A percentile compares a stretch with the other conserved stretches of the same genome.
phyloP scores from a whole-genome alignment of 2,113 vertebrate species.

The Patagioenas fasciata region DNA sequence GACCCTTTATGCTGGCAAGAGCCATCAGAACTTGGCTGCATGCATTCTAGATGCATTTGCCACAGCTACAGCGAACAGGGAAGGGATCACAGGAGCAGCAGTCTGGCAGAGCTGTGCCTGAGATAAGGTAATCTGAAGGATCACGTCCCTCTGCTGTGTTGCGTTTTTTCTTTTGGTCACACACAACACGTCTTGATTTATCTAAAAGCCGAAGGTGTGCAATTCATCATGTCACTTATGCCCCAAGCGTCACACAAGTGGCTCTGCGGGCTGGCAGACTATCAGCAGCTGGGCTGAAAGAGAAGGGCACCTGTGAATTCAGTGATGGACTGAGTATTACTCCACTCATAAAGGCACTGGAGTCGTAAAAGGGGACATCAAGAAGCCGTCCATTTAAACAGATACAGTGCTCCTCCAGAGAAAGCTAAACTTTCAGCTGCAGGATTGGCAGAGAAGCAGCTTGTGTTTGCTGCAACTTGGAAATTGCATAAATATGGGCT shows the following conservation, averaged over 20 bases:
- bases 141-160: neutral
- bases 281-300: neutral
- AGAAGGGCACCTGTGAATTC: neutral
- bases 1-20: neutral
- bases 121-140: neutral
- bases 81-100: neutral
- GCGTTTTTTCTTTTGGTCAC: neutral
- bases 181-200: neutral
- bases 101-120: neutral
- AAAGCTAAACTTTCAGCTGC: neutral
- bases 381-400: neutral
- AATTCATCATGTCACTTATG: neutral
- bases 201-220: neutral
- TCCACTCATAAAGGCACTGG: neutral
- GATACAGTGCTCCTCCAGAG: neutral
- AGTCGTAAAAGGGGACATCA: neutral
- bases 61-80: neutral
- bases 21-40: neutral
- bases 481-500: neutral
- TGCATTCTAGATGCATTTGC: neutral
- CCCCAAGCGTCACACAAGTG: neutral
- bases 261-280: neutral
- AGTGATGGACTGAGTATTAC: neutral
- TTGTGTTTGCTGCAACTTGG: neutral
- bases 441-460: neutral